phyloP scores from a whole-genome alignment of 2,888 invertebrate species.

The Cremastinae sp. region DNA sequence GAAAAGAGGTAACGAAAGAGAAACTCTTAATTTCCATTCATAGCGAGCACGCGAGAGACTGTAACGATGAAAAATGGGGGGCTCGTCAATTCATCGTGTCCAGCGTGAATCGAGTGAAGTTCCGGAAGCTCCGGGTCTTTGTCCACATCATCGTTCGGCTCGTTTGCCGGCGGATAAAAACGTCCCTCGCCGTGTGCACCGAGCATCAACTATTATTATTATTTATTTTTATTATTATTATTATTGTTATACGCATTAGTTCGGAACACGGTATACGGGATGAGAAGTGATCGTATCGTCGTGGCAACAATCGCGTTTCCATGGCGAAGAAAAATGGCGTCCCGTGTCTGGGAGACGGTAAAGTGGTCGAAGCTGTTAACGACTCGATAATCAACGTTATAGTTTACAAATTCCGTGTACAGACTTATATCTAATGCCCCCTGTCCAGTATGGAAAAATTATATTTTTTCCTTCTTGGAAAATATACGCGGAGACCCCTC shows the following conservation, averaged over 20 bases:
- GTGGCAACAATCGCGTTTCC: slow-evolving; percentile 42
- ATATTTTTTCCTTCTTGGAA: slow-evolving; percentile 37
- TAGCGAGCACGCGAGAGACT: slow-evolving; percentile 33
- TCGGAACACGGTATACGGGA: slow-evolving; percentile 1
- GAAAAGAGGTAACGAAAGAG: not conserved
- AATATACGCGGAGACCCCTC: slow-evolving; percentile 32
- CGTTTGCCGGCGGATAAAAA: slow-evolving; percentile 24
- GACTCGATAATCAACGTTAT: slow-evolving; percentile 50
- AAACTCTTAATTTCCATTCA: slow-evolving; percentile 34
- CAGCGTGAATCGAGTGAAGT: slow-evolving; percentile 51
- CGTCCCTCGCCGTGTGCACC: slow-evolving; percentile 17
- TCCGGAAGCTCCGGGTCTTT: slow-evolving; percentile 53
- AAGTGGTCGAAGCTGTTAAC: slow-evolving; percentile 47
- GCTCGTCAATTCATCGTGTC: slow-evolving; percentile 20
- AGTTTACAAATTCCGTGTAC: not conserved
- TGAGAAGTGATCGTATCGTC: slow-evolving; percentile 19
- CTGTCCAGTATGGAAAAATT: slow-evolving; percentile 15
- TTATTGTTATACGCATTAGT: slow-evolving; percentile 29
- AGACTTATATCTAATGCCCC: not conserved
- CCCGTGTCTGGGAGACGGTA: slow-evolving; percentile 19
- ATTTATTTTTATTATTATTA: no score
- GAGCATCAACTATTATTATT: no score
- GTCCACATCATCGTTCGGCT: slow-evolving; percentile 49
- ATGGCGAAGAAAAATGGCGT: slow-evolving; percentile 42
- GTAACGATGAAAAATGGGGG: slow-evolving; percentile 49